Evolutionary conservation across 2,797 vertebrate genomes (phyloP).

Genomic region (Rhinichthys osculus): DNA sequence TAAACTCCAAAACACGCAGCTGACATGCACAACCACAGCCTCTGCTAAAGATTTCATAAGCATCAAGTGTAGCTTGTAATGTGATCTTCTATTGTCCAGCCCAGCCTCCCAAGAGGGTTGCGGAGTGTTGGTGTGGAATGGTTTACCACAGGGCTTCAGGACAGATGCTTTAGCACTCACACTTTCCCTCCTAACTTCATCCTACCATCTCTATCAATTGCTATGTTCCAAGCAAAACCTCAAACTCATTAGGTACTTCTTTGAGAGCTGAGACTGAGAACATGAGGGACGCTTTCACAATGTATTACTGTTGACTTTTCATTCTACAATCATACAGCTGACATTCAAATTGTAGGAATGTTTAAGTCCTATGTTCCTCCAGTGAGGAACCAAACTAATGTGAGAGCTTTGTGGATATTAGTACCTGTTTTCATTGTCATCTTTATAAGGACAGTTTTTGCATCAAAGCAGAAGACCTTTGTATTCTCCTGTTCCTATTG

Average conservation of each 20-base stretch:
- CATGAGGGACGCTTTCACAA: constrained; percentile 13
- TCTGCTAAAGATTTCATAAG: constrained; percentile 57
- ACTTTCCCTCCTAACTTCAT: constrained; percentile 36
- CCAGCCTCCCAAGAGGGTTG: constrained; percentile 57
- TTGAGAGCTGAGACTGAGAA: constrained; percentile 10
- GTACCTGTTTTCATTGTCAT: neutral
- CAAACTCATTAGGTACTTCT: constrained; percentile 14
- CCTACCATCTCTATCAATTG: constrained; percentile 14
- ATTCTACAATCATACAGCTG: neutral
- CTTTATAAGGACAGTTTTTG: neutral
- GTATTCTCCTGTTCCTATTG: neutral
- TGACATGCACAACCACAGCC: constrained; percentile 16
- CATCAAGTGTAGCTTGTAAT: constrained; percentile 53
- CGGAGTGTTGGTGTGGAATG: constrained; percentile 64
- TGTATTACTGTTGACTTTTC: neutral
- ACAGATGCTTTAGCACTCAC: constrained; percentile 48
- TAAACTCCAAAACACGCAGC: neutral
- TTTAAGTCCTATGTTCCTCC: neutral
- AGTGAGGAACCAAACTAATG: neutral
- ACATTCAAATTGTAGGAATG: neutral
- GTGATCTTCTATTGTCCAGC: constrained; percentile 58
- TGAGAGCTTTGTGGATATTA: neutral
- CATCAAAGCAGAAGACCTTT: neutral
- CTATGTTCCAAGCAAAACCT: constrained; percentile 17
- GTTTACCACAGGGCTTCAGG: constrained; percentile 64